Evolutionary conservation across 1,140 invertebrate species (phyloP).

Genomic region (Oryzaephilus surinamensis): DNA sequence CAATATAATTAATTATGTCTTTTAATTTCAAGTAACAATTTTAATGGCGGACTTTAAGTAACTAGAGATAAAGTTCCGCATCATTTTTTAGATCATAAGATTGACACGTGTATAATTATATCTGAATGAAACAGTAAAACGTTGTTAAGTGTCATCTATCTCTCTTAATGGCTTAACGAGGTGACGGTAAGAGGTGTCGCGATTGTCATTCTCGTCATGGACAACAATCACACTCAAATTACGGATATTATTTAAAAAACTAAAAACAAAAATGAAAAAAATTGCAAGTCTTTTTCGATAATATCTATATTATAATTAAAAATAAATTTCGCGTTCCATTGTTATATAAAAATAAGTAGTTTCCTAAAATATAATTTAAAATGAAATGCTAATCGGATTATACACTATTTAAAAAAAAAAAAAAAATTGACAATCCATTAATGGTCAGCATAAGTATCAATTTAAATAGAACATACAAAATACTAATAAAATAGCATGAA

Average conservation of each 20-base stretch:
- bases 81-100: too few relatives aligned
- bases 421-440: slow-evolving; percentile 25
- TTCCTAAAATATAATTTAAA: slow-evolving; percentile 18
- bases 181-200: slow-evolving; percentile 2
- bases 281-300: slow-evolving; percentile 26
- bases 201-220: background rate
- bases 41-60: too few relatives aligned
- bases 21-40: too few relatives aligned
- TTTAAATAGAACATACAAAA: too few relatives aligned
- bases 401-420: slow-evolving; percentile 16
- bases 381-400: slow-evolving; percentile 20
- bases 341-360: slow-evolving; percentile 24
- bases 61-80: too few relatives aligned
- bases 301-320: slow-evolving; percentile 25
- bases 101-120: too few relatives aligned
- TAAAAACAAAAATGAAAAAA: slow-evolving; percentile 4
- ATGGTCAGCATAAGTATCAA: too few relatives aligned
- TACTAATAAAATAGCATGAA: slow-evolving; percentile 9
- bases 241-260: background rate
- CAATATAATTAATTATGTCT: too few relatives aligned
- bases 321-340: slow-evolving; percentile 24
- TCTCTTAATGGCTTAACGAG: slow-evolving; percentile 25
- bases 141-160: slow-evolving; percentile 28
- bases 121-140: too few relatives aligned
- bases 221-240: slow-evolving; percentile 1